These are phyloP conservation scores for Shinisaurus crocodilurus DNA, from an alignment of 2,113 vertebrate species.

Conservation along the genomic window DNA sequence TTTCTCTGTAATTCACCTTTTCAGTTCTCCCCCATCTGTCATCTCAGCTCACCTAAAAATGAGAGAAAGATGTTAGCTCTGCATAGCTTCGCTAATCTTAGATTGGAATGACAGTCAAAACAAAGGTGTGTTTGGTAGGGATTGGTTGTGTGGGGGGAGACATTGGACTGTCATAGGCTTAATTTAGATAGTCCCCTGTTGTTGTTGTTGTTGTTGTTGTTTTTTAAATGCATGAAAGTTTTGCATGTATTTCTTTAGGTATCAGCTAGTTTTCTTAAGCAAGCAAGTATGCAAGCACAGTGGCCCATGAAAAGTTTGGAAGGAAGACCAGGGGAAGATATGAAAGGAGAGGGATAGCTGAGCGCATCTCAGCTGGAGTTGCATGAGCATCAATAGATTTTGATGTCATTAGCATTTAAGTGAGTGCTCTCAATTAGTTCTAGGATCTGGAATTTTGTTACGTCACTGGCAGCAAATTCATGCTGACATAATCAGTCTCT, in stretches of 20 bases:
- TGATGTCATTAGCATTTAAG: conserved; percentile 53
- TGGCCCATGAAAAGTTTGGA: conserved; percentile 8
- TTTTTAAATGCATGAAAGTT: neutral
- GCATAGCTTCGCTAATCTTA: conserved; percentile 40
- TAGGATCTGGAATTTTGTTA: conserved; percentile 34
- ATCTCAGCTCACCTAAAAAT: conserved; percentile 60
- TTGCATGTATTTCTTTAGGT: conserved; percentile 23
- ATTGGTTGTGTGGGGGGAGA: no score
- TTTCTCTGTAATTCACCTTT: conserved; percentile 69
- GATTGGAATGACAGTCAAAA: neutral
- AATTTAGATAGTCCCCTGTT: conserved; percentile 8
- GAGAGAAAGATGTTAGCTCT: conserved; percentile 40
- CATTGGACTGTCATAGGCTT: neutral
- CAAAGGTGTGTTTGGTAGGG: neutral
- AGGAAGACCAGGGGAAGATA: neutral
- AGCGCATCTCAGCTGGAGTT: conserved; percentile 47
- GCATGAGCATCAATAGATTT: conserved; percentile 44
- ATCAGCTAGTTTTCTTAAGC: conserved; percentile 13
- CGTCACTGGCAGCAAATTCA: conserved; percentile 46
- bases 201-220: no score
- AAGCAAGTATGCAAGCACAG: neutral
- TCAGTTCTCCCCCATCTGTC: conserved; percentile 48
- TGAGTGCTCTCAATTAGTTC: conserved; percentile 51
- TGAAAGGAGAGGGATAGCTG: neutral
- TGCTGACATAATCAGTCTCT: conserved; percentile 7